phyloP scores from a whole-genome alignment of 2,797 vertebrate genomes.

The Borostomias antarcticus region DNA sequence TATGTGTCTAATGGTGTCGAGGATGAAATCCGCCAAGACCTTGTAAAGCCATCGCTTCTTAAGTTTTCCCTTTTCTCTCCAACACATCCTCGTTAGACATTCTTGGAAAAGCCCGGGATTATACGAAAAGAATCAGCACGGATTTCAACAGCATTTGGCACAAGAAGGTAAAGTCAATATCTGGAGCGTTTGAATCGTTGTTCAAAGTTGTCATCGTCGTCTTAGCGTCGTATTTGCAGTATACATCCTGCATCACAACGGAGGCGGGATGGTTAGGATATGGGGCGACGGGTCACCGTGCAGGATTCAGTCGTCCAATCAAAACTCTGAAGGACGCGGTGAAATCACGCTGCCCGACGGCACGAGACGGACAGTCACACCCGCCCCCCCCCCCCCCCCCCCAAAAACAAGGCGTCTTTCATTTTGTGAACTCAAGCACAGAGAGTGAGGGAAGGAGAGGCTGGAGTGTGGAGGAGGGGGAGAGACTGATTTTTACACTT shows the following conservation, averaged over 20 bases:
- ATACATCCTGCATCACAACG: slow-evolving; percentile 16
- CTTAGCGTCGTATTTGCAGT: slow-evolving; percentile 24
- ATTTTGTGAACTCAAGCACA: slow-evolving; percentile 60
- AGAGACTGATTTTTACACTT: slow-evolving; percentile 78
- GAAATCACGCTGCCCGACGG: neutral
- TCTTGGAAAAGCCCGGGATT: slow-evolving; percentile 53
- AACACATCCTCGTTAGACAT: slow-evolving; percentile 47
- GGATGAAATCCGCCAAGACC: slow-evolving; percentile 46
- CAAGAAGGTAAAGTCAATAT: slow-evolving; percentile 27
- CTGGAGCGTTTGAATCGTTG: slow-evolving; percentile 30
- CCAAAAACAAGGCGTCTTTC: slow-evolving; percentile 66
- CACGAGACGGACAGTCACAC: slow-evolving; percentile 13
- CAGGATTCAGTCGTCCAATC: slow-evolving; percentile 15
- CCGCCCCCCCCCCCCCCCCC: no score
- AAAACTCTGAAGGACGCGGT: slow-evolving; percentile 16
- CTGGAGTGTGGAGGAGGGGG: slow-evolving; percentile 18
- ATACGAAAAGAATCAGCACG: slow-evolving; percentile 40
- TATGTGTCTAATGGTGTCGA: slow-evolving; percentile 46
- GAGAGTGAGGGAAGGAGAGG: slow-evolving; percentile 43
- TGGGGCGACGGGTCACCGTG: slow-evolving; percentile 3
- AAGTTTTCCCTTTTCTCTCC: slow-evolving; percentile 48
- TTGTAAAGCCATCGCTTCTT: slow-evolving; percentile 40
- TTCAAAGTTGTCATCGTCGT: slow-evolving; percentile 30
- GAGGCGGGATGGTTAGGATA: slow-evolving; percentile 2
- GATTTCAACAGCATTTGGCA: slow-evolving; percentile 43